Evolutionary conservation across 2,888 invertebrate genomes (phyloP).

Genomic region (Xylocampa areola): DNA sequence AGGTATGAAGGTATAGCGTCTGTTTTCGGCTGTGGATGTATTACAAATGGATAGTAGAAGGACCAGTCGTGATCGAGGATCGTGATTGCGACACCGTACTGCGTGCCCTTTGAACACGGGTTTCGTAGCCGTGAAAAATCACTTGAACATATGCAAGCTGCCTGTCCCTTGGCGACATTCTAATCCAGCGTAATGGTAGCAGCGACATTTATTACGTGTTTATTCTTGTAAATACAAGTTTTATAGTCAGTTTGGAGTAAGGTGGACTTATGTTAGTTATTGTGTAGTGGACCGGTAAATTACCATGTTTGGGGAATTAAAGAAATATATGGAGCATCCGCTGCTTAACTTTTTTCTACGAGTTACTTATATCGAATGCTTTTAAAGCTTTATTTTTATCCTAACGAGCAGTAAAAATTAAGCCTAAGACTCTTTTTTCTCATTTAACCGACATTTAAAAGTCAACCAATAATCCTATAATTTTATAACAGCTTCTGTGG

Average conservation of each 20-base stretch:
- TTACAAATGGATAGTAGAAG: slow-evolving; percentile 80
- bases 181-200: slow-evolving; percentile 79
- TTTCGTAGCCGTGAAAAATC: slow-evolving; percentile 89
- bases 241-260: slow-evolving; percentile 39
- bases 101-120: slow-evolving; percentile 89
- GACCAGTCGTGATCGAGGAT: slow-evolving; percentile 87
- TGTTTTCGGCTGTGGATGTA: slow-evolving; percentile 64
- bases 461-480: neutral
- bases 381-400: slow-evolving; percentile 26
- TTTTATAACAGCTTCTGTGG: too few species aligned
- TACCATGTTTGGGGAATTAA: slow-evolving; percentile 20
- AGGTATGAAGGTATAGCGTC: slow-evolving; percentile 58
- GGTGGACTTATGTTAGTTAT: slow-evolving; percentile 25
- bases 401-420: neutral
- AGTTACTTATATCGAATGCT: slow-evolving; percentile 1
- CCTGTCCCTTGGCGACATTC: slow-evolving; percentile 78
- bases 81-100: slow-evolving; percentile 89
- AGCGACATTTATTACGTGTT: slow-evolving; percentile 54
- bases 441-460: neutral
- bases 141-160: slow-evolving; percentile 87
- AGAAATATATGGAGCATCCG: slow-evolving; percentile 36
- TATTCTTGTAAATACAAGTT: slow-evolving; percentile 42
- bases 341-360: slow-evolving; percentile 1
- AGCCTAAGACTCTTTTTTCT: slow-evolving; percentile 1
- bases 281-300: slow-evolving; percentile 35